phyloP scores from a whole-genome alignment of 2,113 vertebrate genomes.

The Odocoileus hemionus region DNA sequence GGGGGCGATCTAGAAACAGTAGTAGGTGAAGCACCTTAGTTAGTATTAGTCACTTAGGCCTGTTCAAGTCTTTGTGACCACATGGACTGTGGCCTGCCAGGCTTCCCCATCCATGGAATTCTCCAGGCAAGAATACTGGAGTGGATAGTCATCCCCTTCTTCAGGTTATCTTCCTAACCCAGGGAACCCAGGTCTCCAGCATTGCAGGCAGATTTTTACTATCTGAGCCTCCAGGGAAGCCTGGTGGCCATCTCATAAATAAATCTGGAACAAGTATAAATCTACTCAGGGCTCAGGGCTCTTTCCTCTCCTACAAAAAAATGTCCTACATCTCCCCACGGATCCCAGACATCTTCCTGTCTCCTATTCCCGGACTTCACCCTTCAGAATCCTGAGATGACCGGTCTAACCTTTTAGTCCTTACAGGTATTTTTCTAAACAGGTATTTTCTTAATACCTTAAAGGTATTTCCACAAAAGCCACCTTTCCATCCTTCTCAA shows the following conservation, averaged over 20 bases:
- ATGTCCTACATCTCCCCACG: neutral
- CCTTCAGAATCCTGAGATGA: neutral
- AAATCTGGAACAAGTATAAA: too few relatives aligned
- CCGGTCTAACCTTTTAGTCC: too few relatives aligned
- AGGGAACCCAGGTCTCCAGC: neutral
- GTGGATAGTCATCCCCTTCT: neutral
- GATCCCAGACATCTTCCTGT: neutral
- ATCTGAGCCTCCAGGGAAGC: neutral
- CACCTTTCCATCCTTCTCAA: neutral
- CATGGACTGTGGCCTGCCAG: neutral
- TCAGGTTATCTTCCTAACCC: neutral
- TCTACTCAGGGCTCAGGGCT: neutral
- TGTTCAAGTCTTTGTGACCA: neutral
- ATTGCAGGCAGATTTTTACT: neutral
- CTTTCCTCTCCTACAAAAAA: neutral
- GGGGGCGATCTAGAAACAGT: neutral
- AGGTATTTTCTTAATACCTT: neutral
- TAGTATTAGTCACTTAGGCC: neutral
- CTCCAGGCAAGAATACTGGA: neutral
- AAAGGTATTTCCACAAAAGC: neutral
- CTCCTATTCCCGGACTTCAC: fast-evolving
- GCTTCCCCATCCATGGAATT: neutral
- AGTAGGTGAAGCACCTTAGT: fast-evolving
- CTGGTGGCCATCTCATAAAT: neutral
- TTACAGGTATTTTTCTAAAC: neutral